These are phyloP conservation scores for Poecilia gillii DNA, from an alignment of 2,797 vertebrate genomes.

Conservation along the genomic window DNA sequence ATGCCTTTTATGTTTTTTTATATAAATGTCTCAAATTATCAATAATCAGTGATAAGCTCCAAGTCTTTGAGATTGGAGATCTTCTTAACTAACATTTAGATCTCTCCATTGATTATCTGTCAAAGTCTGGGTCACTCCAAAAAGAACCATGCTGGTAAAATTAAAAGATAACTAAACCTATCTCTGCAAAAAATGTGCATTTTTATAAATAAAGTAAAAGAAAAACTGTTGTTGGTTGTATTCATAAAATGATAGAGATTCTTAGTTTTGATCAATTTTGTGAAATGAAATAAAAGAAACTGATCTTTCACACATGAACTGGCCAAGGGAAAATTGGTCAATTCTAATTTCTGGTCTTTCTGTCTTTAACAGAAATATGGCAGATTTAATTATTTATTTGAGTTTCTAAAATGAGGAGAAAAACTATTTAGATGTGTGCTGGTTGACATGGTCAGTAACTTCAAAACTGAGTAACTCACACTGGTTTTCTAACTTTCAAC, in stretches of 20 bases:
- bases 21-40: background rate
- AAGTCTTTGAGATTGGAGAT: background rate
- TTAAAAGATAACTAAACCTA: background rate
- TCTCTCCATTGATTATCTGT: background rate
- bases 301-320: background rate
- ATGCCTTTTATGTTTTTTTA: background rate
- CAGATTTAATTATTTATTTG: background rate
- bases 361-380: background rate
- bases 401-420: background rate
- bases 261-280: background rate
- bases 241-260: background rate
- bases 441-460: background rate
- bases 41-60: background rate
- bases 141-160: background rate
- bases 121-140: background rate
- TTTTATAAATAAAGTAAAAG: background rate
- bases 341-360: background rate
- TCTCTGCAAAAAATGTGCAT: background rate
- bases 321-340: background rate
- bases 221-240: background rate
- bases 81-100: background rate
- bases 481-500: background rate
- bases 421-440: background rate
- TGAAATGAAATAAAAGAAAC: background rate
- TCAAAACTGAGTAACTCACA: background rate